Conservation (phyloP, 2,113 vertebrate species). For the Accipiter cooperii region DNA sequence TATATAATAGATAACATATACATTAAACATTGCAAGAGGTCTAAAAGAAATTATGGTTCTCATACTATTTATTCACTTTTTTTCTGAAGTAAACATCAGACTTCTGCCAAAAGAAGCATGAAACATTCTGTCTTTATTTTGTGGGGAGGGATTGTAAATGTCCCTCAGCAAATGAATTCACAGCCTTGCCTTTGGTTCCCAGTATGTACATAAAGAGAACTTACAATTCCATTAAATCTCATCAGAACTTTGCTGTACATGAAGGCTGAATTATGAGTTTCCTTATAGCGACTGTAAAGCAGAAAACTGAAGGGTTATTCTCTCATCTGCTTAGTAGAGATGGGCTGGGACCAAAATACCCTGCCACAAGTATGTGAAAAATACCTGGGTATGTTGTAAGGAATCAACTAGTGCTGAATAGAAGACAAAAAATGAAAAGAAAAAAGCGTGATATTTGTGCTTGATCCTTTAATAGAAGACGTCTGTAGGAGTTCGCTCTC, state of each 20-base stretch:
- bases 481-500: neutral
- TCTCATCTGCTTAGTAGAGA: conserved; percentile 20
- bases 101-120: neutral
- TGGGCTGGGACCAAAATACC: neutral
- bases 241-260: conserved; percentile 37
- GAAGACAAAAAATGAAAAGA: neutral
- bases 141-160: neutral
- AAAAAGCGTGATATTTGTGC: neutral
- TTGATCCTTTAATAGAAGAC: neutral
- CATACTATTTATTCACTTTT: conserved; percentile 3
- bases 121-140: neutral
- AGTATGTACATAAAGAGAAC: conserved; percentile 46
- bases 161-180: conserved; percentile 47
- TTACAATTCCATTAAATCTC: conserved; percentile 51
- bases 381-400: neutral
- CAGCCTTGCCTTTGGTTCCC: conserved; percentile 34
- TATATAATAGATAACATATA: neutral
- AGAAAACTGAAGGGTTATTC: conserved; percentile 39
- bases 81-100: conserved; percentile 26
- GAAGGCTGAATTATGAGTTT: conserved; percentile 48
- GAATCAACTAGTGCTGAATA: neutral
- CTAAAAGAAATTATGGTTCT: neutral
- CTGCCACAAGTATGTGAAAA: neutral
- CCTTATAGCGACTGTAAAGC: neutral
- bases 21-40: neutral